Conservation (phyloP, 2,888 invertebrate genomes). For the Hedya salicella region DNA sequence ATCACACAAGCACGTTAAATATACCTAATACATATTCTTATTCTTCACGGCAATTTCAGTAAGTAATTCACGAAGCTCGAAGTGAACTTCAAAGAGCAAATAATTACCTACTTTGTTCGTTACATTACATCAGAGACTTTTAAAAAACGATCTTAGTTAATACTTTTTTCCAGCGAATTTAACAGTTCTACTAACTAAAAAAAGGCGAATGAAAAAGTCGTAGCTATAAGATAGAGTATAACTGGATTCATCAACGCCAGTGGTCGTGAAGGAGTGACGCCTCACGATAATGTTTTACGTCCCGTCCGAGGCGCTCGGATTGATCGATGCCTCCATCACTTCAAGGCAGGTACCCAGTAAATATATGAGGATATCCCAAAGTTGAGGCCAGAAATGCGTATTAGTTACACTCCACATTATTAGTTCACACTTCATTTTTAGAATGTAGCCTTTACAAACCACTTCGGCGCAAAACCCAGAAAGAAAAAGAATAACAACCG, state of each 20-base stretch:
- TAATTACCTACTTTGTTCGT: conserved; percentile 5
- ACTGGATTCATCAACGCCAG: conserved; percentile 32
- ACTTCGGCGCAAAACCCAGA: too few species aligned
- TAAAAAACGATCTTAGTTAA: not conserved
- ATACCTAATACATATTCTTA: conserved; percentile 17
- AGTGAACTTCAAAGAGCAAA: conserved; percentile 15
- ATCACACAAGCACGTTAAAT: conserved; percentile 13
- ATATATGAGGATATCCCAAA: conserved; percentile 10
- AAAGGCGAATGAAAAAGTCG: not conserved
- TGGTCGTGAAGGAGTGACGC: conserved; percentile 25
- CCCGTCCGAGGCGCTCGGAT: conserved; percentile 13
- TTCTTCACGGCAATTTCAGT: conserved; percentile 9
- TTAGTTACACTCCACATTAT: too few species aligned
- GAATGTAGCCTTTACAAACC: too few species aligned
- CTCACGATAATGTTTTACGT: conserved; percentile 31
- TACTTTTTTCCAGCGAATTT: too few species aligned
- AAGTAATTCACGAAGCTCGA: conserved; percentile 14
- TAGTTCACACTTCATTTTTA: too few species aligned
- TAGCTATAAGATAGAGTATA: conserved; percentile 3
- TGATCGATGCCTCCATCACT: conserved; percentile 33
- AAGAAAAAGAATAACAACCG: too few species aligned
- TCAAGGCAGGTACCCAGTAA: conserved; percentile 7
- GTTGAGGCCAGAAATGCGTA: too few species aligned
- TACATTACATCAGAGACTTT: conserved; percentile 1
- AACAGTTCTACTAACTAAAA: not conserved